These are phyloP conservation scores for Smittia sp. DNA, from an alignment of 2,888 invertebrate genomes.

Conservation along the genomic window DNA sequence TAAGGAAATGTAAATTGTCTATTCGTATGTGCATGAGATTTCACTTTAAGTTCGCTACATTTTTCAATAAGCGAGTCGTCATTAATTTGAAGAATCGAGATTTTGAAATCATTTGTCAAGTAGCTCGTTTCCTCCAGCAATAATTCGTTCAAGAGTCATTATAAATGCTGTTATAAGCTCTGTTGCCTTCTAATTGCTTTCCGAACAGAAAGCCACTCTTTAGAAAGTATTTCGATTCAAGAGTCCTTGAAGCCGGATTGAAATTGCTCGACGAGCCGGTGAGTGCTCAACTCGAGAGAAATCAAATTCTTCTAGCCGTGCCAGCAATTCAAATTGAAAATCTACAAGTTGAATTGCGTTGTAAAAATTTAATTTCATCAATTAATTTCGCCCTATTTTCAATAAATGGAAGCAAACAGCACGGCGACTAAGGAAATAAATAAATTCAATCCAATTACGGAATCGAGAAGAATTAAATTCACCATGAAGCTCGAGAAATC, in stretches of 20 bases:
- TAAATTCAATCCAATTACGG: neutral
- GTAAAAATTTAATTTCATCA: neutral
- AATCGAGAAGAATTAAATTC: neutral
- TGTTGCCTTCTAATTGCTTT: too few species aligned
- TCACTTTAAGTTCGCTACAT: neutral
- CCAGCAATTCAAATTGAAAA: too few species aligned
- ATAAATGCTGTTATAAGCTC: too few species aligned
- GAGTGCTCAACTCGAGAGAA: too few species aligned
- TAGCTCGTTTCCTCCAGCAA: too few species aligned
- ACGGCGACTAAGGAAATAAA: neutral
- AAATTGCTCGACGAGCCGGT: too few species aligned
- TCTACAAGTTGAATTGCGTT: too few species aligned
- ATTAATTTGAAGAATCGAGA: neutral
- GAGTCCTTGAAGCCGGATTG: too few species aligned
- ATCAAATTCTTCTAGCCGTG: neutral
- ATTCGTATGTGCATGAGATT: neutral
- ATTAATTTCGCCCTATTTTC: neutral
- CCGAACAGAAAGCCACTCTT: too few species aligned
- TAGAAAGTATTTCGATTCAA: too few species aligned
- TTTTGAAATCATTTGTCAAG: too few species aligned
- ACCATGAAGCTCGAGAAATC: slow-evolving; percentile 1
- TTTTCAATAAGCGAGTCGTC: neutral
- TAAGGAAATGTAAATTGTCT: slow-evolving; percentile 29
- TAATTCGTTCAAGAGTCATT: too few species aligned
- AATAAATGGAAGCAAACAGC: neutral